phyloP scores from a whole-genome alignment of 2,113 vertebrate species.

The Phoxinus phoxinus region DNA sequence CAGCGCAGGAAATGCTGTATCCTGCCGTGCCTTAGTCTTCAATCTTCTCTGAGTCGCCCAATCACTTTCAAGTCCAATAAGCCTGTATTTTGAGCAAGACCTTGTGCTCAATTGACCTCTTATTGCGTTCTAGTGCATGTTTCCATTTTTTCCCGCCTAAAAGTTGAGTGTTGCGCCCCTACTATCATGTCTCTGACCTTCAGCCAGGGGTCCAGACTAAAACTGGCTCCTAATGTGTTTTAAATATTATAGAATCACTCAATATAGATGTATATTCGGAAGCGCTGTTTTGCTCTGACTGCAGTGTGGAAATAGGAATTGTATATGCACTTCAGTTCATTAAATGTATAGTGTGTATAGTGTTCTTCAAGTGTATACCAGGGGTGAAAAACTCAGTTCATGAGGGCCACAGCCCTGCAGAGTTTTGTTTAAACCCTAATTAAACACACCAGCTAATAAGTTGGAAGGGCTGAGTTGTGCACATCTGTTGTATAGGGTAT shows the following conservation, averaged over 20 bases:
- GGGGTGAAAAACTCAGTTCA: too few species aligned
- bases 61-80: not conserved
- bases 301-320: not conserved
- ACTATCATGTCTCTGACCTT: not conserved
- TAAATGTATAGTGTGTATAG: not conserved
- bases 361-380: too few species aligned
- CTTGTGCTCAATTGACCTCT: not conserved
- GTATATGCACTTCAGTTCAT: not conserved
- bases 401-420: too few species aligned
- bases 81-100: conserved; percentile 18
- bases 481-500: too few species aligned
- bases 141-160: not conserved
- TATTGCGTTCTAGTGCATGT: not conserved
- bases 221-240: not conserved
- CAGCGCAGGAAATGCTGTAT: not conserved
- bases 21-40: conserved; percentile 7
- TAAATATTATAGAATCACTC: not conserved
- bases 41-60: conserved; percentile 25
- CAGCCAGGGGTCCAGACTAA: not conserved
- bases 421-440: too few species aligned
- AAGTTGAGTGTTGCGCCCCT: not conserved
- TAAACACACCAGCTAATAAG: too few species aligned
- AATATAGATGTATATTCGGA: not conserved
- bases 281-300: not conserved
- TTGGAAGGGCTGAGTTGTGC: too few species aligned